Percentiles rank a stretch among this genome's conserved stretches.
These are phyloP conservation scores for Crossoptilon crossoptilon DNA, from an alignment of 2,797 vertebrate species.

Conservation along the genomic window DNA sequence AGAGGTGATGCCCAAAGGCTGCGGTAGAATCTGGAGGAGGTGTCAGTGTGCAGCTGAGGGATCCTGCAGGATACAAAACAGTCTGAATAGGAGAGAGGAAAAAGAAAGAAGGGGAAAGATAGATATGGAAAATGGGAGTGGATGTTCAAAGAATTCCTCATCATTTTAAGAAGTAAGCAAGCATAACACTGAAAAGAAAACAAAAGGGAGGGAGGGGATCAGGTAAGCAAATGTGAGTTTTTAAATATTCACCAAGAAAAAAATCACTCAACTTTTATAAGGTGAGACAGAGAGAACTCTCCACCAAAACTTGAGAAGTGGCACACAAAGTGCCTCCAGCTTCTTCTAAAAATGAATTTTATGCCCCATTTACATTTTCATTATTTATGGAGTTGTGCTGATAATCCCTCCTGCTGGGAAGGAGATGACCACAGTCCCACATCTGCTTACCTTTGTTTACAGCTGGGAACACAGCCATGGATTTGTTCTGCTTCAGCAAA, in stretches of 20 bases:
- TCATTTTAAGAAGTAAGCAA: neutral
- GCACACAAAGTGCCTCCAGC: neutral
- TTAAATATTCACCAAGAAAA: neutral
- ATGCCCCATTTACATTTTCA: constrained; percentile 52
- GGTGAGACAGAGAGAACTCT: neutral
- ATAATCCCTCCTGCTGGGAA: constrained; percentile 43
- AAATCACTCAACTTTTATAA: constrained; percentile 1
- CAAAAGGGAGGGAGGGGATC: neutral
- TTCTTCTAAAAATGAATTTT: constrained; percentile 32
- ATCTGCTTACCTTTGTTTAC: constrained; percentile 69
- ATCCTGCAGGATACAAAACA: neutral
- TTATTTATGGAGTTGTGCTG: constrained; percentile 52
- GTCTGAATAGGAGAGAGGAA: neutral
- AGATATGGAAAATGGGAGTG: neutral
- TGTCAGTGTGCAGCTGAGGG: neutral
- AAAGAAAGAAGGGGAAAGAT: neutral
- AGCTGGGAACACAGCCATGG: constrained; percentile 57
- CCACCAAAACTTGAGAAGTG: neutral
- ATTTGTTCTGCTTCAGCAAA: constrained; percentile 51
- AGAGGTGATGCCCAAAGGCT: neutral
- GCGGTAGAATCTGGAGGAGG: neutral
- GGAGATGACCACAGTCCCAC: constrained; percentile 42
- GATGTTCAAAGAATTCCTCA: neutral
- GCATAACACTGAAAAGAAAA: neutral
- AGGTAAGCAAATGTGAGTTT: neutral